These are phyloP conservation scores for Acleris sparsana DNA, from an alignment of 2,888 invertebrate genomes.

Conservation along the genomic window DNA sequence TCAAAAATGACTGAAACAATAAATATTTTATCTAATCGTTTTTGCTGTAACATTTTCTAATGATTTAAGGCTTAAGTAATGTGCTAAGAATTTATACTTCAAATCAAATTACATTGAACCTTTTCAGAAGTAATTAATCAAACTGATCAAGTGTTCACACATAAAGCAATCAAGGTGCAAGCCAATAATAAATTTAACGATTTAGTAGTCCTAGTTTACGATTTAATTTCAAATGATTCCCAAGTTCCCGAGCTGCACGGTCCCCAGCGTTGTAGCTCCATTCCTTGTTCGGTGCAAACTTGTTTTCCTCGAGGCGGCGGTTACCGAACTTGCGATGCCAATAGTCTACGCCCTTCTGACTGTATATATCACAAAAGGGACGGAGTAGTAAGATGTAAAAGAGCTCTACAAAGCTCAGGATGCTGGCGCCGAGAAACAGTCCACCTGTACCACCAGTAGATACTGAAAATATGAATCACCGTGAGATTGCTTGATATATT, in stretches of 20 bases:
- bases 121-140: no score
- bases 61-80: background rate
- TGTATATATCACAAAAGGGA: slow-evolving; percentile 76
- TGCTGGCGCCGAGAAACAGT: slow-evolving; percentile 86
- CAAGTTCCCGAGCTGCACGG: slow-evolving; percentile 9
- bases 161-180: background rate
- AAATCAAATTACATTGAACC: no score
- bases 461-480: slow-evolving; percentile 62
- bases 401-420: slow-evolving; percentile 86
- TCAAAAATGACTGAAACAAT: slow-evolving; percentile 7
- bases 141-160: no score
- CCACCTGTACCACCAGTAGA: slow-evolving; percentile 87
- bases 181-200: background rate
- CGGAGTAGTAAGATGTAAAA: slow-evolving; percentile 82
- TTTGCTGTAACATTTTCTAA: background rate
- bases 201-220: slow-evolving; percentile 4
- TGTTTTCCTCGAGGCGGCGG: slow-evolving; percentile 62
- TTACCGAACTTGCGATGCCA: slow-evolving; percentile 71
- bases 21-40: background rate
- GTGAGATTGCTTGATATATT: no score
- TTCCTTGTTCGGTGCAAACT: slow-evolving; percentile 58
- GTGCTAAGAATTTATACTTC: background rate
- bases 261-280: slow-evolving; percentile 49
- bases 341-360: slow-evolving; percentile 67
- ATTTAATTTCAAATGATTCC: slow-evolving; percentile 75